Base-by-base conservation (phyloP, 2,888 invertebrate species). In the Augiades crinisus region DNA sequence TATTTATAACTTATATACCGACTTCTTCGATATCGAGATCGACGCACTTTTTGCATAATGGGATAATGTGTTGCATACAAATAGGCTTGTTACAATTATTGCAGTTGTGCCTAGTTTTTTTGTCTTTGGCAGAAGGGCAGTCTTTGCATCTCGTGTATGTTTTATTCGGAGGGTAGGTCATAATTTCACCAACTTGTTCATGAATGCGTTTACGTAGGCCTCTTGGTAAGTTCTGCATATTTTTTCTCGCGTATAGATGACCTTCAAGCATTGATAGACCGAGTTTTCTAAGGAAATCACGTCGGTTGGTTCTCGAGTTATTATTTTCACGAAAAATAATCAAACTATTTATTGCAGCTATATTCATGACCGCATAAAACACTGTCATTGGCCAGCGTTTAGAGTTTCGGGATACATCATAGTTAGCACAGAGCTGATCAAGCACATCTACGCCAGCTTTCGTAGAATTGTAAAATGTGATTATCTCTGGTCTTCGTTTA, bases 61-160 rank as follows among this genome's bases (percentile, higher is more conserved):
- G 21, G 30, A 46, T 45, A 34, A 47, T 56, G 36, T 54, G 58
- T 49, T 58, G 34, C 38, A 56, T 33, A 56, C 55, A 55, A 49
- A 58, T 49, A 38, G 54, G 46, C 46, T 53, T 56, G 14, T 47
- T 50, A 50, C 51, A 57, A 13, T 43, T 44, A 16, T 47, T 30
- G 44, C 51, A 55, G 38, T 24, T 27, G 47, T 55, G 30, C 31
- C 19, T 47, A 14, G 53, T 53, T 53, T 58, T 58, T 43, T 34
- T 52, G 27, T 53, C 49, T 41, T 57, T 49, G 22, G 27, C 24
- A 13, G 45, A 46, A 36, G 53, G 56, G 41, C 57, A 57, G 31
- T 34, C 46, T 41, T 54, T 44, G 12, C 51, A 56, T 54, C 53
- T 53, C 30, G n/a, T 38, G 12, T 49, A 49, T 31, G 16, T 36